Conservation (phyloP, 2,113 vertebrate species). For the Mus pahari region DNA sequence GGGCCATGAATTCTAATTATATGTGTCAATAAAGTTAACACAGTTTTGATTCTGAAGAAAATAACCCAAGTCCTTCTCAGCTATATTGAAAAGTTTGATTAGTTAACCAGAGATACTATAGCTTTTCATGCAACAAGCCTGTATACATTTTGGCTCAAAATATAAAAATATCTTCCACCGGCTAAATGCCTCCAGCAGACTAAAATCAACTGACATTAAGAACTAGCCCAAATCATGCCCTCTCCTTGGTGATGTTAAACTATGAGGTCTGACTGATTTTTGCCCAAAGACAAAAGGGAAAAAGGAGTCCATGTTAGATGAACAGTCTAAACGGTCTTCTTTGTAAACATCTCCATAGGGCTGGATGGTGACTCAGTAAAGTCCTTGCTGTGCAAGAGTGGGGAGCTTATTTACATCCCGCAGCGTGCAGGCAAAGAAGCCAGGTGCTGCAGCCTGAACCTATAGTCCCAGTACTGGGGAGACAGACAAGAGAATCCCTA, state of each 20-base stretch:
- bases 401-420: too few species aligned
- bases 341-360: background rate
- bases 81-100: background rate
- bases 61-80: conserved; percentile 4
- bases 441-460: background rate
- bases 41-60: conserved; percentile 70
- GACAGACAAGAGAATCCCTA: too few species aligned
- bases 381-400: background rate
- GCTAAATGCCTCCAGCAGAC: background rate
- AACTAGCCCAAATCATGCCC: background rate
- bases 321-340: background rate
- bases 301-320: background rate
- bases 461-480: background rate
- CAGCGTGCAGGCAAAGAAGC: background rate
- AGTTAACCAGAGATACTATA: background rate
- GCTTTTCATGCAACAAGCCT: background rate
- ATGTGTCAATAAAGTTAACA: conserved; percentile 41
- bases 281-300: background rate
- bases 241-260: background rate
- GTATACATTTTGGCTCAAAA: background rate
- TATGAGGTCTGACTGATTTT: background rate
- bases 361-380: too few species aligned
- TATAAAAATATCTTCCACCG: background rate
- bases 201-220: background rate
- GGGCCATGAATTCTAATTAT: conserved; percentile 54